A percentile compares a stretch with the other conserved stretches of the same genome.
These are phyloP conservation scores for Volucella bombylans DNA, from an alignment of 2,888 invertebrate genomes.

Conservation along the genomic window DNA sequence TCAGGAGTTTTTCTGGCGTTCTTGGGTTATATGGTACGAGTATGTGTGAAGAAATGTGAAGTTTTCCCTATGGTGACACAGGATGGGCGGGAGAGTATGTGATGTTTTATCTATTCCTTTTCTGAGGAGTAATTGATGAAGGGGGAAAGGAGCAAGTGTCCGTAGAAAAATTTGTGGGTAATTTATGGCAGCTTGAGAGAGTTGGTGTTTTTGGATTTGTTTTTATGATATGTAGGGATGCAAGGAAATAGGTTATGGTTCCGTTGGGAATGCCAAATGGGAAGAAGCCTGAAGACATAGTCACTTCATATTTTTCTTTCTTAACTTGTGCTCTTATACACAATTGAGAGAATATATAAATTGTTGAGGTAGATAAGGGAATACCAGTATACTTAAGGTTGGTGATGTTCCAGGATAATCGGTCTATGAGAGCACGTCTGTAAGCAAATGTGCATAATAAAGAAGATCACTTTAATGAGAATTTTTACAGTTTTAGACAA, in stretches of 20 bases:
- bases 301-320: constrained; percentile 18
- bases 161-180: background rate
- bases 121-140: constrained; percentile 14
- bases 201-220: constrained; percentile 5
- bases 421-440: too few relatives aligned
- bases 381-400: too few relatives aligned
- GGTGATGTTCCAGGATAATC: too few relatives aligned
- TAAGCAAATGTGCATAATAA: too few relatives aligned
- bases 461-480: too few relatives aligned
- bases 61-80: constrained; percentile 11
- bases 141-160: background rate
- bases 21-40: too few relatives aligned
- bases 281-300: background rate
- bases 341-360: background rate
- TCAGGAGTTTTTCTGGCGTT: too few relatives aligned
- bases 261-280: constrained; percentile 4
- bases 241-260: background rate
- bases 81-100: background rate
- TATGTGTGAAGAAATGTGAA: constrained; percentile 20
- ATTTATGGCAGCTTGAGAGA: constrained; percentile 27
- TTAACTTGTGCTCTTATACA: constrained; percentile 20
- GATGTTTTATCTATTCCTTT: background rate
- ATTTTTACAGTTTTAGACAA: too few relatives aligned
- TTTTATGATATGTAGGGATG: constrained; percentile 7
- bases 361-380: too few relatives aligned